phyloP scores from a whole-genome alignment of 2,888 invertebrate genomes.

The Aspidiotus rigidus region DNA sequence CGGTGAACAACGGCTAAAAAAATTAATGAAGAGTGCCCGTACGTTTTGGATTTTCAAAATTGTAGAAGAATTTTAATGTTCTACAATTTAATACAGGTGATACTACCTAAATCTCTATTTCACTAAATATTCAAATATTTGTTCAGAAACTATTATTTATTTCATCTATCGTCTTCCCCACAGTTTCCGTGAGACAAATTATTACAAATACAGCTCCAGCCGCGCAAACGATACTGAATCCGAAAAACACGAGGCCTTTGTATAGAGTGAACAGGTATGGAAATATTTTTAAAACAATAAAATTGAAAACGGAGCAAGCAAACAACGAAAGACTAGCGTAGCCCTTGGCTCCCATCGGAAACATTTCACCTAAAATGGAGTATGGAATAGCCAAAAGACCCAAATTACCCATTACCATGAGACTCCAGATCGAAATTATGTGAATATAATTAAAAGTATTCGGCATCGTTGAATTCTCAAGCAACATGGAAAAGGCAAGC shows the following conservation, averaged over 20 bases:
- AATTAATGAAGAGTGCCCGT: too few relatives aligned
- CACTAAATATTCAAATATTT: not conserved
- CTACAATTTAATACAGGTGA: too few relatives aligned
- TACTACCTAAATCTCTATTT: too few relatives aligned
- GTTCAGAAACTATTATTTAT: slow-evolving; percentile 8
- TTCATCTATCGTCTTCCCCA: slow-evolving; percentile 22
- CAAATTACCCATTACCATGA: slow-evolving; percentile 48
- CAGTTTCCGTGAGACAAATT: slow-evolving; percentile 16
- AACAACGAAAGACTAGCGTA: slow-evolving; percentile 43
- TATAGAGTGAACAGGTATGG: slow-evolving; percentile 44
- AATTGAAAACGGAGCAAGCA: slow-evolving; percentile 49
- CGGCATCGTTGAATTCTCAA: not conserved
- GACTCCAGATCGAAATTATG: slow-evolving; percentile 44
- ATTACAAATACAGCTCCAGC: not conserved
- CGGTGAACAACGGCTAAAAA: too few relatives aligned
- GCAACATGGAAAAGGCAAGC: slow-evolving; percentile 42
- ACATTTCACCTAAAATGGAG: slow-evolving; percentile 51
- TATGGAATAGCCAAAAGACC: slow-evolving; percentile 52
- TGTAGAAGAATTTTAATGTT: too few relatives aligned
- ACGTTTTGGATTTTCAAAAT: too few relatives aligned
- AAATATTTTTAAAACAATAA: slow-evolving; percentile 48
- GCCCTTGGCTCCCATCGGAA: slow-evolving; percentile 48
- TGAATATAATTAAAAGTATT: slow-evolving; percentile 40
- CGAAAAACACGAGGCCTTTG: slow-evolving; percentile 42
- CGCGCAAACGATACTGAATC: slow-evolving; percentile 26